Conservation (phyloP, 2,888 invertebrate species). For the Cephalotes varians region DNA sequence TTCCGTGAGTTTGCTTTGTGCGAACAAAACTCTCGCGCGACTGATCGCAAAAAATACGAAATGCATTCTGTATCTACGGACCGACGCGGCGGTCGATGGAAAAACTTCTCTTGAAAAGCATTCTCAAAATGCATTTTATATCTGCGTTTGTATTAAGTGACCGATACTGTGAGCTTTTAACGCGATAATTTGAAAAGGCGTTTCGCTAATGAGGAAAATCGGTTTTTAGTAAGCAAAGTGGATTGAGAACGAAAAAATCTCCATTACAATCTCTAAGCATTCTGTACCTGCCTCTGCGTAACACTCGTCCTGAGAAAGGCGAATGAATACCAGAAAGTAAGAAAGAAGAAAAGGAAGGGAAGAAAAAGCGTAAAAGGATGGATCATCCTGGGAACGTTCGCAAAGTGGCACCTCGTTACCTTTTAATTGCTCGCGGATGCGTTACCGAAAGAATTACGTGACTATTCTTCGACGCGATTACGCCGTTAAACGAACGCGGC, state of each 20-base stretch:
- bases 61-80: slow-evolving; percentile 28
- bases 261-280: slow-evolving; percentile 19
- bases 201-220: slow-evolving; percentile 49
- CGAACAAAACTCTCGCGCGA: slow-evolving; percentile 33
- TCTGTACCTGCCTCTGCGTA: slow-evolving; percentile 56
- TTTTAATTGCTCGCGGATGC: slow-evolving; percentile 65
- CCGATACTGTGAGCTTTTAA: slow-evolving; percentile 61
- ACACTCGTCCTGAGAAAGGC: slow-evolving; percentile 59
- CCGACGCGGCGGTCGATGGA: neutral
- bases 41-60: slow-evolving; percentile 28
- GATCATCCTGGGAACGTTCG: slow-evolving; percentile 51
- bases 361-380: slow-evolving; percentile 54
- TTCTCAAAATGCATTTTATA: no score
- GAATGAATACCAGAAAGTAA: slow-evolving; percentile 47
- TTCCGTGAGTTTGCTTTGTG: slow-evolving; percentile 39
- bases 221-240: slow-evolving; percentile 52
- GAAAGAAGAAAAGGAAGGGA: slow-evolving; percentile 33
- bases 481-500: neutral
- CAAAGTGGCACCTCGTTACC: slow-evolving; percentile 65
- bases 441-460: slow-evolving; percentile 65
- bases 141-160: slow-evolving; percentile 25
- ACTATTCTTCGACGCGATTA: slow-evolving; percentile 38
- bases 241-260: neutral
- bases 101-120: slow-evolving; percentile 33
- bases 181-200: slow-evolving; percentile 63